phyloP scores from a whole-genome alignment of 2,797 vertebrate genomes.

The Schizopygopsis malacanthus region DNA sequence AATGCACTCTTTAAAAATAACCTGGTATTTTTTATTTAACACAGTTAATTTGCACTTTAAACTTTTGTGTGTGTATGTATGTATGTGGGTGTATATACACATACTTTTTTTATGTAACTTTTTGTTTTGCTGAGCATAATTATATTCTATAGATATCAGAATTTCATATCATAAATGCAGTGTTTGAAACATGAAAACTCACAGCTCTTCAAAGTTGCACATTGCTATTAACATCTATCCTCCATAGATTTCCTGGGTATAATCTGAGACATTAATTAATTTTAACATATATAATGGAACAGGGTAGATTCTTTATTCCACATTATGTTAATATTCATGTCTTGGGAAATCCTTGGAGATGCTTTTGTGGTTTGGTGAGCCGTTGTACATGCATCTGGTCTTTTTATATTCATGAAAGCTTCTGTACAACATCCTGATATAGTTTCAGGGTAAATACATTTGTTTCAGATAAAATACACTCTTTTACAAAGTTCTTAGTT shows the following conservation, averaged over 20 bases:
- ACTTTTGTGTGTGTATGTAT: not conserved
- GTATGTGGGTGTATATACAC: not conserved
- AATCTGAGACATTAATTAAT: constrained; percentile 78
- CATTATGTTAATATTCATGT: constrained; percentile 72
- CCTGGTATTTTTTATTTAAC: not conserved
- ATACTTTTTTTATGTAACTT: too few relatives aligned
- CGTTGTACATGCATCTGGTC: constrained; percentile 78
- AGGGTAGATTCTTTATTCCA: constrained; percentile 70
- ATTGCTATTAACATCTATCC: constrained; percentile 65
- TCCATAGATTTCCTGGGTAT: constrained; percentile 68
- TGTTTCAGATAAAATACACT: not conserved
- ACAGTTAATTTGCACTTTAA: not conserved
- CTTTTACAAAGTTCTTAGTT: not conserved
- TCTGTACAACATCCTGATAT: constrained; percentile 69
- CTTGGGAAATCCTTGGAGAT: constrained; percentile 75
- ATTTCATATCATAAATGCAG: constrained; percentile 3
- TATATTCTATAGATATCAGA: constrained; percentile 10
- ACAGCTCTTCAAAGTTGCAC: constrained; percentile 59
- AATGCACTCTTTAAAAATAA: not conserved
- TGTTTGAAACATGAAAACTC: constrained; percentile 60
- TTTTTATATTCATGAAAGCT: constrained; percentile 79
- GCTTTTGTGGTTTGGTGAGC: constrained; percentile 54
- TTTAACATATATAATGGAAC: constrained; percentile 77
- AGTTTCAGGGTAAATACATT: not conserved
- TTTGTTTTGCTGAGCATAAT: not conserved